Evolutionary conservation across 2,113 vertebrate species (phyloP).

Genomic region (Eptesicus fuscus): DNA sequence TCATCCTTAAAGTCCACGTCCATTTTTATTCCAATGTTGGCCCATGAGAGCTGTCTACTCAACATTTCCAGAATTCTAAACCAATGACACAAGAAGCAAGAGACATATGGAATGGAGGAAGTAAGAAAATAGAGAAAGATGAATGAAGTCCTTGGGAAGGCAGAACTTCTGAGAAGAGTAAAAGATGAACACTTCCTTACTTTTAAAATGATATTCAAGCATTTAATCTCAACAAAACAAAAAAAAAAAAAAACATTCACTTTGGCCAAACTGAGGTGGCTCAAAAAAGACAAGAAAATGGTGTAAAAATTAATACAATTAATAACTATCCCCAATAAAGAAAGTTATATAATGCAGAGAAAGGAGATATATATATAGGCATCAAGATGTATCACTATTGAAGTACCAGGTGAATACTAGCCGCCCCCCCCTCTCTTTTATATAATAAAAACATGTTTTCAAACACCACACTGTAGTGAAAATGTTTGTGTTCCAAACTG

Average conservation of each 20-base stretch:
- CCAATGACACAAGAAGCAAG: not conserved
- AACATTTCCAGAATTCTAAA: not conserved
- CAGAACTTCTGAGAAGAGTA: not conserved
- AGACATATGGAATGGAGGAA: not conserved
- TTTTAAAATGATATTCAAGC: not conserved
- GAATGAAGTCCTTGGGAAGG: not conserved
- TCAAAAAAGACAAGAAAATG: not conserved
- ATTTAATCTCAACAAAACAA: not conserved
- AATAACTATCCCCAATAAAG: not conserved
- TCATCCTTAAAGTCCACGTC: fast-evolving
- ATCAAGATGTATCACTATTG: constrained; percentile 29
- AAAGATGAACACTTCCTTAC: not conserved
- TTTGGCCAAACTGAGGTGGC: not conserved
- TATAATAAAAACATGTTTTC: constrained; percentile 47
- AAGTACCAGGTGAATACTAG: constrained; percentile 26
- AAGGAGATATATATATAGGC: not conserved
- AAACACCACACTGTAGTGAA: constrained; percentile 21
- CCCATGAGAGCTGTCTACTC: not conserved
- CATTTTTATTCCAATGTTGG: not conserved
- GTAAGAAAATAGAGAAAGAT: not conserved
- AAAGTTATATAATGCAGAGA: not conserved
- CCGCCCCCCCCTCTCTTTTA: not conserved
- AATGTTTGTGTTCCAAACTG: constrained; percentile 44
- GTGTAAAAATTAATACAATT: not conserved
- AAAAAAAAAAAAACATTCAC: not conserved